A percentile compares a stretch with the other conserved stretches of the same genome.
phyloP scores from a whole-genome alignment of 2,888 invertebrate genomes.

The Lasiommata megera region DNA sequence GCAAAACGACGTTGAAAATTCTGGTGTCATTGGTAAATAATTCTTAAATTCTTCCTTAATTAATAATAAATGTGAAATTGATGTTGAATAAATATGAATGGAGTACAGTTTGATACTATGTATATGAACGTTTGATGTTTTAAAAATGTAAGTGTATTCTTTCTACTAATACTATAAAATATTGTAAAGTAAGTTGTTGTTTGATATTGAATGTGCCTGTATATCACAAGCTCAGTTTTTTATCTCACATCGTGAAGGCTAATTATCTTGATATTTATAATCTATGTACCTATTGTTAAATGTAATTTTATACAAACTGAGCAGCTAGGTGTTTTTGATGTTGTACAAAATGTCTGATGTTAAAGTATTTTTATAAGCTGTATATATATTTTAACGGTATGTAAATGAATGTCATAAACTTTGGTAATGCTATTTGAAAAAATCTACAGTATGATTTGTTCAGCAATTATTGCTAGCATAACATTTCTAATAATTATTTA shows the following conservation, averaged over 20 bases:
- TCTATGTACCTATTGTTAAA: slow-evolving; percentile 22
- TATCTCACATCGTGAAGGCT: slow-evolving; percentile 31
- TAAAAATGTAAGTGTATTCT: slow-evolving; percentile 22
- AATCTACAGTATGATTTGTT: background rate
- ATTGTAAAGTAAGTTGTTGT: slow-evolving; percentile 26
- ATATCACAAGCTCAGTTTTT: slow-evolving; percentile 28
- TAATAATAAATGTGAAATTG: slow-evolving; percentile 5
- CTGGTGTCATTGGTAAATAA: background rate
- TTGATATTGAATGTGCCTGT: slow-evolving; percentile 44
- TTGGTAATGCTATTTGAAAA: background rate
- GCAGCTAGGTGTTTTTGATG: slow-evolving; percentile 63
- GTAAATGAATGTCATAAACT: slow-evolving; percentile 9
- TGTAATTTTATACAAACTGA: slow-evolving; percentile 47
- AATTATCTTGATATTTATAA: slow-evolving; percentile 23
- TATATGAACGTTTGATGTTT: slow-evolving; percentile 21
- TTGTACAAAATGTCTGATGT: slow-evolving; percentile 65
- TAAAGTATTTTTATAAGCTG: slow-evolving; percentile 71
- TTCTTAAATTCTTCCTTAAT: background rate
- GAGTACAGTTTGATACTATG: slow-evolving; percentile 7
- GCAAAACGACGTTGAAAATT: background rate
- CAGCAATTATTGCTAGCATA: background rate
- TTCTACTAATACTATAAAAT: slow-evolving; percentile 42
- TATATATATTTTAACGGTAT: slow-evolving; percentile 30
- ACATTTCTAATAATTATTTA: too few relatives aligned
- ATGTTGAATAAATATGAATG: slow-evolving; percentile 2